Conservation (phyloP, 1,140 invertebrate genomes). For the Aphelenchoides fujianensis region DNA sequence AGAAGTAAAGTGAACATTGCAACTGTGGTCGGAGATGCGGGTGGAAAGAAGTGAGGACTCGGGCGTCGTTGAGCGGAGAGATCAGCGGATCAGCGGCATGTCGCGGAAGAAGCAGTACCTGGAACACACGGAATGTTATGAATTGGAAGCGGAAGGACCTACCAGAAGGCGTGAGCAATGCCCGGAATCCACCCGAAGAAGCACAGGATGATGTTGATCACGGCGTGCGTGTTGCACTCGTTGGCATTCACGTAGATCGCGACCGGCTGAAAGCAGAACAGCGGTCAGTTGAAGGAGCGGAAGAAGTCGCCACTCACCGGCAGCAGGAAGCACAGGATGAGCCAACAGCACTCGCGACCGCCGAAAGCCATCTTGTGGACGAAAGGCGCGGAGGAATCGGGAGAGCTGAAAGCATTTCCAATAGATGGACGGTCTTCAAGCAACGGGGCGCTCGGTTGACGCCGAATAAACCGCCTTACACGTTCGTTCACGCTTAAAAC, state of each 20-base stretch:
- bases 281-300: too few species aligned
- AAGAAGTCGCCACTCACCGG: not conserved
- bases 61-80: not conserved
- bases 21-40: too few species aligned
- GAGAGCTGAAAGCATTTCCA: too few species aligned
- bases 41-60: too few species aligned
- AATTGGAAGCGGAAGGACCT: not conserved
- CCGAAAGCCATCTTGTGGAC: not conserved
- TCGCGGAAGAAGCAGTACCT: constrained; percentile 1
- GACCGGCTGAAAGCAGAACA: not conserved
- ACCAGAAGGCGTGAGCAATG: not conserved
- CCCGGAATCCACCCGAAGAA: not conserved
- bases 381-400: too few species aligned
- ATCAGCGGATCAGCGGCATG: not conserved
- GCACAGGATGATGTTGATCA: not conserved
- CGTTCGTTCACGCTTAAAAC: too few species aligned
- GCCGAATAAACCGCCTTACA: too few species aligned
- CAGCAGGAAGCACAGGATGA: not conserved
- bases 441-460: too few species aligned
- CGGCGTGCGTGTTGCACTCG: not conserved
- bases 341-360: not conserved
- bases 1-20: too few species aligned
- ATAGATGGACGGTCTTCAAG: too few species aligned
- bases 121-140: not conserved
- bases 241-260: not conserved